Evolutionary conservation across 1,140 invertebrate genomes (phyloP).

Genomic region (Drosophila yakuba): DNA sequence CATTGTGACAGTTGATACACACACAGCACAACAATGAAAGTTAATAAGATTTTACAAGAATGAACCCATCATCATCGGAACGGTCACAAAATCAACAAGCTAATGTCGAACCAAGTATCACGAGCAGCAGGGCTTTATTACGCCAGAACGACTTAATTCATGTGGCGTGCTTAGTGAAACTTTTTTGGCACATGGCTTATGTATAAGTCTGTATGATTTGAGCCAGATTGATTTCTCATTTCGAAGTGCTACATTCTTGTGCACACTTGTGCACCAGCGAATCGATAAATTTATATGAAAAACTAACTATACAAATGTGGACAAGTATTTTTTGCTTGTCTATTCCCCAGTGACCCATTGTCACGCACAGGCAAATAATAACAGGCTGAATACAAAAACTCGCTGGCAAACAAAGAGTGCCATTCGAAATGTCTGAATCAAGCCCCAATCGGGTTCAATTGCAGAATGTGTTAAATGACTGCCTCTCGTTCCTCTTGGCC

Average conservation of each 20-base stretch:
- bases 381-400: conserved; percentile 21
- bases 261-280: background rate
- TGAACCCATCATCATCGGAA: conserved; percentile 43
- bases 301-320: conserved; percentile 4
- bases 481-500: background rate
- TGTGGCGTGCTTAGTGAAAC: background rate
- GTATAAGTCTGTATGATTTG: conserved; percentile 1
- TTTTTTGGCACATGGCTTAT: conserved; percentile 19
- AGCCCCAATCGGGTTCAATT: conserved; percentile 31
- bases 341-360: conserved; percentile 15
- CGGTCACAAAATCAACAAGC: conserved; percentile 38
- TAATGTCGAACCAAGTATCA: conserved; percentile 27
- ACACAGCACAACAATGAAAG: conserved; percentile 44
- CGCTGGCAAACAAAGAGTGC: conserved; percentile 7
- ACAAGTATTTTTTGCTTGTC: conserved; percentile 3
- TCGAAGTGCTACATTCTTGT: background rate
- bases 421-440: conserved; percentile 3
- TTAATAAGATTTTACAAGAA: conserved; percentile 59
- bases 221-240: conserved; percentile 20
- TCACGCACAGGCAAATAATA: conserved; percentile 23
- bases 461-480: conserved; percentile 38
- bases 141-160: conserved; percentile 19
- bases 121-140: conserved; percentile 17
- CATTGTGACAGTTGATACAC: conserved; percentile 37
- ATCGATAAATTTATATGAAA: conserved; percentile 41